Evolutionary conservation across 2,797 vertebrate genomes (phyloP), one percentile per base, ranked within the genome.

Genomic region (Helarctos malayanus): DNA sequence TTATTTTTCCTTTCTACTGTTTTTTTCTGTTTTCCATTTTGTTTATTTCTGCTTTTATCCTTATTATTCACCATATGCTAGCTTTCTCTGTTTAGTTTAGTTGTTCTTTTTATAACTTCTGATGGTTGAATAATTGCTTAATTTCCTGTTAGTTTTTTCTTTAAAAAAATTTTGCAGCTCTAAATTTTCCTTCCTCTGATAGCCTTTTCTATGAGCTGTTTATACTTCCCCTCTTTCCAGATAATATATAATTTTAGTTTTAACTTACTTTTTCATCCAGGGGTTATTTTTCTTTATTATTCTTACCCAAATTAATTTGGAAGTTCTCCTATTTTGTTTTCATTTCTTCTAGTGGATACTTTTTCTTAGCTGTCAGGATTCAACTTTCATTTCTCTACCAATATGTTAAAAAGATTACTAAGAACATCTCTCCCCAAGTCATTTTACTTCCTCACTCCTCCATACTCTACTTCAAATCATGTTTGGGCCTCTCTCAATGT

Each of bases 271-370:
- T 78, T 63, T 82, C 38, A 85, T 45, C 15, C 35, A 94, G 9
- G 32, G 16, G 14, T 71, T 87, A 79, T 52, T 88, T 89, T 21
- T 84, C 54, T 56, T 32, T 68, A 49, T 54, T 92, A 32, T 47
- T 92, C 19, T 29, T 84, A 79, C 25, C 25, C n/a, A 81, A 80
- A 54, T 68, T 90, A 93, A 90, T 86, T 81, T 93, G 18, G 35
- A 97, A 92, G 12, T 4, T 83, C 45, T 52, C 21, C 6, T 38
- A n/a, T 57, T 27, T 80, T 32, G 57, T 11, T 87, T 79, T 45
- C 8, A 41, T 41, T 52, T 91, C 38, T 38, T 73, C 41, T 84
- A 59, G 12, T 49, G 32, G 13, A 78, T 27, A 61, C 1, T n/a
- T 87, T 61, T 91, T 75, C 21, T 89, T 80, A 89, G 23, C 4